Base-by-base conservation (phyloP, 1,140 invertebrate genomes). In the Apis laboriosa region DNA sequence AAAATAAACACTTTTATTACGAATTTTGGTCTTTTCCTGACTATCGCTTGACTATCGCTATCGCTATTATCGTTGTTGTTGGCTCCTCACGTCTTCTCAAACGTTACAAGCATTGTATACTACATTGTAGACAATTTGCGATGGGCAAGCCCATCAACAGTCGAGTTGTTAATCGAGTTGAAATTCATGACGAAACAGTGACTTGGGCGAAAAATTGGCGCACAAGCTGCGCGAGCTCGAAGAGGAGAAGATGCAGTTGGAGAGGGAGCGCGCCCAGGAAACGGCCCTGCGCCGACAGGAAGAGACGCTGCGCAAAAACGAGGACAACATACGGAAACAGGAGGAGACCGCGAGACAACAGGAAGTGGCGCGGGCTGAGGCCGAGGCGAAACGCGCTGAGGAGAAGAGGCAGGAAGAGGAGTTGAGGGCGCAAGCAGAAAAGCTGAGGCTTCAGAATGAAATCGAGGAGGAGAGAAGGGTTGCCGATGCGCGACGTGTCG, bases 221-320 rank as follows among this genome's bases (percentile, higher is more conserved):
- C 94, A 95, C 86, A 95, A 95, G 80, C 87, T 95, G 51, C 91
- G 93, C 28, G 93, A 95, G 79, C 92, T 95, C 19, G 95, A 95
- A 84, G 94, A 95, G 86, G 95, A 96, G 80, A 95, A 95, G 80
- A 93, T 94, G 90, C 92, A 93, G 43, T 82, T 94, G 77, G 94
- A 95, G 81, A 93, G 94, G 76, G 94, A 95, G 76, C 91, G 93
- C 55, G 91, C 92, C 1, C 91, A 94, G 75, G 93, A 94, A 77
- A 89, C 90, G 15, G 89, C 84, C n/a, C 81, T 91, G 34, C 90
- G 87, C 13, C 84, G 90, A 19, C 90, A 92, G 43, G 91, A 93
- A 51, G 93, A 94, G 78, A 92, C 89, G 0, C 60, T 93, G 66
- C 87, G 93, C 7, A 94, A 93, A 77, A 93, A 93, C 75, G 93